phyloP scores from a whole-genome alignment of 30 jellyfish, hydroid and myxozoan species.

The Aurelia aurita region DNA sequence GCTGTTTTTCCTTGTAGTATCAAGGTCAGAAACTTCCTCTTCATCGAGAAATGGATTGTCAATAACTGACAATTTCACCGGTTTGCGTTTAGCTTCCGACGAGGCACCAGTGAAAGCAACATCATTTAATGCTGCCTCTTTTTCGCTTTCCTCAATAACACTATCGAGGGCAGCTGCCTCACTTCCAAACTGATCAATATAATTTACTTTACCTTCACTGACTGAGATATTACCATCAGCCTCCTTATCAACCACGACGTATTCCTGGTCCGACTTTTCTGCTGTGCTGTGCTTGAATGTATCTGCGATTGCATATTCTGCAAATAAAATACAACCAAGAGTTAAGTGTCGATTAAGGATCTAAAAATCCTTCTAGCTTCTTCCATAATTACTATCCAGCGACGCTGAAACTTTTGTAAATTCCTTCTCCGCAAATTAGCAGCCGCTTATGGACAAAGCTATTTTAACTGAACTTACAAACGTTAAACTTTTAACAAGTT shows the following conservation, averaged over 20 bases:
- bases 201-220: conserved; percentile 74
- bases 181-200: conserved; percentile 56
- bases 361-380: too few relatives aligned
- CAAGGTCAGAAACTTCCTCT: background rate
- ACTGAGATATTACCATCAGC: conserved; percentile 55
- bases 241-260: conserved; percentile 63
- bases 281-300: conserved; percentile 20
- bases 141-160: conserved; percentile 44
- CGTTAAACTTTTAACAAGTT: too few relatives aligned
- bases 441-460: too few relatives aligned
- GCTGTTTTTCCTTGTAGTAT: background rate
- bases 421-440: too few relatives aligned
- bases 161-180: conserved; percentile 75
- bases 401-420: too few relatives aligned
- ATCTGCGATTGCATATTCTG: conserved; percentile 56
- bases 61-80: background rate
- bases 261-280: conserved; percentile 32
- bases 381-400: too few relatives aligned
- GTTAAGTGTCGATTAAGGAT: background rate
- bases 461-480: too few relatives aligned
- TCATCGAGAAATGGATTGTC: conserved; percentile 53
- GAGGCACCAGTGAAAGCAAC: conserved; percentile 41
- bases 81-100: background rate
- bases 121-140: conserved; percentile 61
- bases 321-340: background rate